Conservation (phyloP, 1,140 invertebrate genomes). For the Nylanderia fulva region DNA sequence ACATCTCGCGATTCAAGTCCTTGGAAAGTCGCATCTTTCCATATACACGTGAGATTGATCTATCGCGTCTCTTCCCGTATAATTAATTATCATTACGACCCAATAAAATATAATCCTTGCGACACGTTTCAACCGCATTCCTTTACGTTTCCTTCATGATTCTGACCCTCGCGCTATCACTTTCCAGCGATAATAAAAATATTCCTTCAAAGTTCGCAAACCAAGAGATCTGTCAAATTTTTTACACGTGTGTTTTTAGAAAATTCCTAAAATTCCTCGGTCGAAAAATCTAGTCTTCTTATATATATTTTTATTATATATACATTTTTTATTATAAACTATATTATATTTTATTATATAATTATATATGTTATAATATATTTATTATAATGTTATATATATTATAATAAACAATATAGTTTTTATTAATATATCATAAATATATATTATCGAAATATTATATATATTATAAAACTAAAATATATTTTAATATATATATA, state of each 20-base stretch:
- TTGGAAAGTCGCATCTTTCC: conserved; percentile 16
- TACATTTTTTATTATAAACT: background rate
- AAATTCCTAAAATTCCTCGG: no score
- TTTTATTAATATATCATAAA: no score
- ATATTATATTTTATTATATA: background rate
- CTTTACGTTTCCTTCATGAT: conserved; percentile 4
- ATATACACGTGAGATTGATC: conserved; percentile 13
- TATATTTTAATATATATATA: no score
- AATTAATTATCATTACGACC: conserved; percentile 33
- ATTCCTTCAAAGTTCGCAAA: background rate
- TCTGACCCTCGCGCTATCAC: background rate
- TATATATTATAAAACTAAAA: background rate
- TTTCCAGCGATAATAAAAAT: background rate
- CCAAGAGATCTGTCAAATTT: background rate
- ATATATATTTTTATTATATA: no score
- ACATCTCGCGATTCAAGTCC: background rate
- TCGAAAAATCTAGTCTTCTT: no score
- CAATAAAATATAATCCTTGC: conserved; percentile 12
- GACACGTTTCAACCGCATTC: conserved; percentile 13
- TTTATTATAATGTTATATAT: no score
- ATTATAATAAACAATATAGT: background rate
- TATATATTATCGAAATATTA: no score
- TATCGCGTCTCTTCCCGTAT: conserved; percentile 48
- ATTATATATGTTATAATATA: no score
- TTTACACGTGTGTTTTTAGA: background rate